phyloP scores from a whole-genome alignment of 2,888 invertebrate genomes.

The Steromphala cineraria region DNA sequence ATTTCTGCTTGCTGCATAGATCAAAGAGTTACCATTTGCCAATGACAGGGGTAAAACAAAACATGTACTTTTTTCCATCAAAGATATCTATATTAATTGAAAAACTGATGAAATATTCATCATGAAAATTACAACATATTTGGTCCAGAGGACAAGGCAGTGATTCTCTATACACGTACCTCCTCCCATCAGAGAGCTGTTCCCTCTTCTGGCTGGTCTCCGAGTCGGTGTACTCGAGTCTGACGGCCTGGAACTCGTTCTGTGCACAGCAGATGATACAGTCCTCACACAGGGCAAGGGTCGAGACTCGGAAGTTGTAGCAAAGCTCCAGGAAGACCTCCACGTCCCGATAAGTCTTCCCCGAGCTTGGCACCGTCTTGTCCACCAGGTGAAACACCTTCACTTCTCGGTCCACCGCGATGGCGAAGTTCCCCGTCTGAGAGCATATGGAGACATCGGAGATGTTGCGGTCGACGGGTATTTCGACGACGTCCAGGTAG shows the following conservation, averaged over 20 bases:
- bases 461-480: conserved; percentile 82
- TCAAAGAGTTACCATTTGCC: too few species aligned
- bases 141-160: too few species aligned
- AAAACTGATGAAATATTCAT: too few species aligned
- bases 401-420: conserved; percentile 77
- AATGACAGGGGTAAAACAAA: too few species aligned
- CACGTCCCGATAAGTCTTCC: conserved; percentile 57
- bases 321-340: conserved; percentile 79
- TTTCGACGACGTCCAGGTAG: conserved; percentile 82
- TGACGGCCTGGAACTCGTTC: conserved; percentile 81
- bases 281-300: conserved; percentile 82
- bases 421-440: conserved; percentile 72
- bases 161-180: too few species aligned
- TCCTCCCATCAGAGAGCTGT: too few species aligned
- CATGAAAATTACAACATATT: too few species aligned
- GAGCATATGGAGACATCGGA: conserved; percentile 65
- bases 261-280: conserved; percentile 81
- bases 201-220: background rate
- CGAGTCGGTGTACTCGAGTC: conserved; percentile 56
- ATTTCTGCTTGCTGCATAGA: too few species aligned
- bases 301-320: conserved; percentile 79
- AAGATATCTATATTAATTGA: too few species aligned
- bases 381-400: conserved; percentile 77
- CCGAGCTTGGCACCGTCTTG: conserved; percentile 57
- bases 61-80: too few species aligned